Evolutionary conservation across 2,797 vertebrate genomes (phyloP), one percentile per base, ranked within the genome.

Genomic region (Cuniculus paca): DNA sequence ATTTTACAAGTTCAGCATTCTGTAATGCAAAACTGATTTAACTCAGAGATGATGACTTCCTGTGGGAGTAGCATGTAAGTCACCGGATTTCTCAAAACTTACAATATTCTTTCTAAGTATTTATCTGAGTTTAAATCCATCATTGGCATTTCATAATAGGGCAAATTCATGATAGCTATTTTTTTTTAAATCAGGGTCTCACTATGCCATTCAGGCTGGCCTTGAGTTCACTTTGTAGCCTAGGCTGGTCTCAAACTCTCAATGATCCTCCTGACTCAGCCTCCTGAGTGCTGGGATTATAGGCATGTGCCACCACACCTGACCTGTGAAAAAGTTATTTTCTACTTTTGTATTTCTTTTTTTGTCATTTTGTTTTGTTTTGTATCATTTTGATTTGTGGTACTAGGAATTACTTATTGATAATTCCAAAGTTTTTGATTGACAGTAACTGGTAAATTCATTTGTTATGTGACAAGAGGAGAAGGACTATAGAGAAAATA

Each of bases 401-500:
- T 74, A 16, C 22, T 16, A 12, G 72, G 20, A 13, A 74, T 28
- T 7, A 72, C 9, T 58, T 6, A 61, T 17, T 82, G 12, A 14
- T 80, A 16, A 50, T 45, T 92, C n/a, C 10, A 72, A 82, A 0
- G 2, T 31, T n/a, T 77, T 74, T 10, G 0, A 2, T 42, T 4
- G 74, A 20, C 75, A 88, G 12, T 3, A 45, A 52, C 0, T 60
- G 34, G 2, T 58, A 50, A 88, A 95, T 58, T 7, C 1, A 52
- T 11, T 48, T 88, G 31, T 20, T 19, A 22, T 61, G 22, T 48
- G 14, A 3, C 54, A 42, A n/a, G 1, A 1, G 70, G 11, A 48
- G 34, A 1, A 52, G 16, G 17, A 36, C 22, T 4, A 50, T 52
- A 11, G 2, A 0, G 1, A 4, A 75, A 36, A 8, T 4, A 26